Percentiles rank a stretch among this genome's conserved stretches.
Evolutionary conservation across 2,113 vertebrate genomes (phyloP).

Genomic region (Charadrius vociferus): DNA sequence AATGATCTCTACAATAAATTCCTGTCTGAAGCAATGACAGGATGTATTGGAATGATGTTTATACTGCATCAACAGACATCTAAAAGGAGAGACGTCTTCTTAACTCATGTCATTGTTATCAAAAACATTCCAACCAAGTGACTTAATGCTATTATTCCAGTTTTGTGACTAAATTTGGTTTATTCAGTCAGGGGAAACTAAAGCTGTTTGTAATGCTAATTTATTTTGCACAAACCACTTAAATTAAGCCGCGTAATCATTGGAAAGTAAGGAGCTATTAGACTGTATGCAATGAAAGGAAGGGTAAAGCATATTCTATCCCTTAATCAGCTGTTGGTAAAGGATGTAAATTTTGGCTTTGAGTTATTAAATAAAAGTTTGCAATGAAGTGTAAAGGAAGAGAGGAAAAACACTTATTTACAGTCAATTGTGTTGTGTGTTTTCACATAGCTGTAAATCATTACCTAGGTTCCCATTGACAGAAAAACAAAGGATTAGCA

Average conservation of each 20-base stretch:
- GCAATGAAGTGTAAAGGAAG: background rate
- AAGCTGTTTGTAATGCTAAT: conserved; percentile 48
- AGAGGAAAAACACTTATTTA: background rate
- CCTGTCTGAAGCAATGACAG: background rate
- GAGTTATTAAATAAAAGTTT: background rate
- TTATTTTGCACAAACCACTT: conserved; percentile 52
- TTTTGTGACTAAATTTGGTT: conserved; percentile 34
- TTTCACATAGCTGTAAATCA: background rate
- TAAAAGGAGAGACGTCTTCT: background rate
- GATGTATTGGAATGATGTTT: background rate
- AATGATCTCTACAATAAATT: background rate
- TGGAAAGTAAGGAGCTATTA: conserved; percentile 38
- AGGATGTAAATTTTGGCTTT: background rate
- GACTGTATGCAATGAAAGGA: background rate
- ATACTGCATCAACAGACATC: background rate
- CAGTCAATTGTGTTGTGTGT: background rate
- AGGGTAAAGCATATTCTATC: background rate
- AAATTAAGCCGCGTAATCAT: conserved; percentile 13
- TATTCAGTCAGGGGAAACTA: conserved; percentile 41
- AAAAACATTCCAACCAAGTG: background rate
- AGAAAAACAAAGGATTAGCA: background rate
- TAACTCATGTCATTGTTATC: background rate
- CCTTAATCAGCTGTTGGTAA: background rate
- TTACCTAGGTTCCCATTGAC: background rate
- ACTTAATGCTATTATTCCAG: conserved; percentile 15